Conservation (phyloP, 2,888 invertebrate genomes). For the Anorthoa munda region DNA sequence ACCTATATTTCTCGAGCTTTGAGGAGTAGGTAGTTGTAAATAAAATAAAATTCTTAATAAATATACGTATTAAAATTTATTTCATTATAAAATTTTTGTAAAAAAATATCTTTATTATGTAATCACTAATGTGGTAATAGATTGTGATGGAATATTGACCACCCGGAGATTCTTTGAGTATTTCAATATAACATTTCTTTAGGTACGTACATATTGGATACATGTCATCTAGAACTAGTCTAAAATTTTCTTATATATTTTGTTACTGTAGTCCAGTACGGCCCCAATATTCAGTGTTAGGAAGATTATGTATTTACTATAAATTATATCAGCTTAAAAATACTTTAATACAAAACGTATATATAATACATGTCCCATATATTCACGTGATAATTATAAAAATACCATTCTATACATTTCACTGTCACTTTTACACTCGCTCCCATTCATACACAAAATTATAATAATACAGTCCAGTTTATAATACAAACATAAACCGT, state of each 20-base stretch:
- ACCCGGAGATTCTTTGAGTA: constrained; percentile 82
- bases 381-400: constrained; percentile 65
- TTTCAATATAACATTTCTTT: constrained; percentile 69
- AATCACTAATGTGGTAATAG: constrained; percentile 87
- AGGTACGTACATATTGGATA: constrained; percentile 60
- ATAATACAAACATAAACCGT: constrained; percentile 86
- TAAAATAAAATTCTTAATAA: constrained; percentile 68
- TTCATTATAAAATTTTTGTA: constrained; percentile 82
- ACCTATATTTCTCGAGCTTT: no score
- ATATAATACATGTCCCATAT: constrained; percentile 76
- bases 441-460: constrained; percentile 73
- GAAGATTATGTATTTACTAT: constrained; percentile 74
- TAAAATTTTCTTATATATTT: constrained; percentile 61
- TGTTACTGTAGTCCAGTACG: constrained; percentile 55
- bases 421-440: constrained; percentile 67
- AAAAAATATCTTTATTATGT: constrained; percentile 85
- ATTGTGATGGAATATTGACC: constrained; percentile 87
- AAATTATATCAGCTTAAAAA: constrained; percentile 75
- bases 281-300: constrained; percentile 61
- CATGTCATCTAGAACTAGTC: constrained; percentile 57
- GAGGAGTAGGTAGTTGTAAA: constrained; percentile 15
- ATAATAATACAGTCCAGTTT: constrained; percentile 85
- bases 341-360: constrained; percentile 80
- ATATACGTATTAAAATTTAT: constrained; percentile 82
- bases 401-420: constrained; percentile 77